A percentile compares a stretch with the other conserved stretches of the same genome.
Conservation (phyloP, 2,888 invertebrate genomes). For the Pristionchus fissidentatus region DNA sequence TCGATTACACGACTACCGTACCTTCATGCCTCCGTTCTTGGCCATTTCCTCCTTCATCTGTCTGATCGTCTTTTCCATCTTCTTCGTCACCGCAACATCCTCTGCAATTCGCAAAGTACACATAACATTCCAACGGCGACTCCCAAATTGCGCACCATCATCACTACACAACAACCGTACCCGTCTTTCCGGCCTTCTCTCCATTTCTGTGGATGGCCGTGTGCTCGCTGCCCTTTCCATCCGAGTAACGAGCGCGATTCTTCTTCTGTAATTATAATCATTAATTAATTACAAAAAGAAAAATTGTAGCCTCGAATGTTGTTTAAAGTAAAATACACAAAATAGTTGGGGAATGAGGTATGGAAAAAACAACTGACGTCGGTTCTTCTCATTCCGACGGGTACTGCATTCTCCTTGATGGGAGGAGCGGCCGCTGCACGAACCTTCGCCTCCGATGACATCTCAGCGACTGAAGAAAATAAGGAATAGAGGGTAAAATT, state of each 20-base stretch:
- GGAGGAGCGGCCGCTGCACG: constrained; percentile 18
- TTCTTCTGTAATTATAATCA: constrained; percentile 1
- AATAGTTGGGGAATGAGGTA: not conserved
- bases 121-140: not conserved
- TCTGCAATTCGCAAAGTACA: not conserved
- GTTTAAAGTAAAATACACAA: not conserved
- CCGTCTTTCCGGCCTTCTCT: not conserved
- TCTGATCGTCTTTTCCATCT: not conserved
- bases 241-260: not conserved
- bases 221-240: not conserved
- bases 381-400: constrained; percentile 44
- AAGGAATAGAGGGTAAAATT: not conserved
- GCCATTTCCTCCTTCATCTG: constrained; percentile 36
- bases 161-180: not conserved
- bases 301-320: too few species aligned
- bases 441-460: constrained; percentile 5
- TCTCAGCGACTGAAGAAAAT: constrained; percentile 17
- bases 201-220: constrained; percentile 21
- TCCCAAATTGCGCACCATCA: not conserved
- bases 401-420: constrained; percentile 40
- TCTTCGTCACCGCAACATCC: not conserved
- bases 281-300: not conserved
- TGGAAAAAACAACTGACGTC: constrained; percentile 14
- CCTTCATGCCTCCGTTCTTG: not conserved
- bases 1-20: not conserved